Evolutionary conservation across 2,797 vertebrate genomes (phyloP).

Genomic region (Takifugu ocellatus): DNA sequence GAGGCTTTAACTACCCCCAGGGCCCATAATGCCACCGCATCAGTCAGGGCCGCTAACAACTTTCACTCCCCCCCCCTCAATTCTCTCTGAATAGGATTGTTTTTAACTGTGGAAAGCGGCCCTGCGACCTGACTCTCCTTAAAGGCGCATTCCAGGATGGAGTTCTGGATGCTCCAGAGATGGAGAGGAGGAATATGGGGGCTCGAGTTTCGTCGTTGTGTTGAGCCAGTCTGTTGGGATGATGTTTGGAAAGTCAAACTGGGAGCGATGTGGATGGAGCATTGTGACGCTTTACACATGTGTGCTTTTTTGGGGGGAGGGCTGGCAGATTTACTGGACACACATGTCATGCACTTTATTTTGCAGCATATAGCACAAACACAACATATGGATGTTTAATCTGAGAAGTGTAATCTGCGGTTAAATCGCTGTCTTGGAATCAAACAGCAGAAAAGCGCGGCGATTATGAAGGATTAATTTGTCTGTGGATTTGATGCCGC

Average conservation of each 20-base stretch:
- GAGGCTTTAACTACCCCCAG: constrained; percentile 62
- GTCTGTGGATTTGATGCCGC: no score
- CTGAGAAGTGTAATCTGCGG: no score
- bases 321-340: no score
- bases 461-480: no score
- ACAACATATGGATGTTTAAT: no score
- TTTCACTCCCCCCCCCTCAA: constrained; percentile 18
- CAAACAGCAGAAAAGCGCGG: no score
- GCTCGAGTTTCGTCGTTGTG: constrained; percentile 36
- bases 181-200: constrained; percentile 50
- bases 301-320: no score
- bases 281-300: constrained; percentile 54
- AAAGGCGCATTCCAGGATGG: constrained; percentile 58
- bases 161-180: constrained; percentile 49
- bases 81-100: constrained; percentile 49
- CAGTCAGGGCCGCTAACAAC: constrained; percentile 50
- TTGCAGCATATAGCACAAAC: no score
- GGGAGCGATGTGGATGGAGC: constrained; percentile 54
- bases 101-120: constrained; percentile 44
- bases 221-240: constrained; percentile 59
- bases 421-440: neutral
- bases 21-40: constrained; percentile 65
- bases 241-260: constrained; percentile 58
- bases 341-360: no score
- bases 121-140: constrained; percentile 59